These are phyloP conservation scores for Poeciliopsis retropinna DNA, from an alignment of 2,113 vertebrate genomes.

Conservation along the genomic window DNA sequence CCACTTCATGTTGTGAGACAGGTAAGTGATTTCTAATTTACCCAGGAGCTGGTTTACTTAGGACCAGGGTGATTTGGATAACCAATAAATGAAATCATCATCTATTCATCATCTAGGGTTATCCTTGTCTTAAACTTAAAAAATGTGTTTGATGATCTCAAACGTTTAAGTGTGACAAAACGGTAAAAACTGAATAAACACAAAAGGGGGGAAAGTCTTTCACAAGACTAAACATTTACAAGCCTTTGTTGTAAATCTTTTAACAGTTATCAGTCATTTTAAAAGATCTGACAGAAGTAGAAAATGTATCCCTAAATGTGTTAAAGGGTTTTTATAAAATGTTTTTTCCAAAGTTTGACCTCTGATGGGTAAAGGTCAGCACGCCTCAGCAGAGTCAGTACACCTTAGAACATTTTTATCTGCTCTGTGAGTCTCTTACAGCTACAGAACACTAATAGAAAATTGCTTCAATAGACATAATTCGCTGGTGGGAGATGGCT, in stretches of 20 bases:
- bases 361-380: constrained; percentile 7
- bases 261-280: not conserved
- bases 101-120: too few species aligned
- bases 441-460: constrained; percentile 25
- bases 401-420: constrained; percentile 21
- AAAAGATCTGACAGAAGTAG: constrained; percentile 4
- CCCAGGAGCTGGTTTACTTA: not conserved
- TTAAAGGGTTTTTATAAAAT: constrained; percentile 16
- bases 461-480: constrained; percentile 40
- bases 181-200: not conserved
- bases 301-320: constrained; percentile 12
- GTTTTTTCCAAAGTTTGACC: constrained; percentile 17
- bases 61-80: not conserved
- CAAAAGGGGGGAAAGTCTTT: not conserved
- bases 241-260: not conserved
- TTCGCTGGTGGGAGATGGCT: constrained; percentile 21
- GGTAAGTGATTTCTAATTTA: not conserved
- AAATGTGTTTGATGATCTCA: not conserved
- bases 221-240: not conserved
- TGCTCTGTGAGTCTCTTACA: constrained; percentile 14
- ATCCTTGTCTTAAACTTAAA: not conserved
- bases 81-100: not conserved
- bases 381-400: constrained; percentile 23
- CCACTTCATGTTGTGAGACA: not conserved
- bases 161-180: not conserved